Conservation (phyloP, 2,797 vertebrate species). For the Mergus octosetaceus region DNA sequence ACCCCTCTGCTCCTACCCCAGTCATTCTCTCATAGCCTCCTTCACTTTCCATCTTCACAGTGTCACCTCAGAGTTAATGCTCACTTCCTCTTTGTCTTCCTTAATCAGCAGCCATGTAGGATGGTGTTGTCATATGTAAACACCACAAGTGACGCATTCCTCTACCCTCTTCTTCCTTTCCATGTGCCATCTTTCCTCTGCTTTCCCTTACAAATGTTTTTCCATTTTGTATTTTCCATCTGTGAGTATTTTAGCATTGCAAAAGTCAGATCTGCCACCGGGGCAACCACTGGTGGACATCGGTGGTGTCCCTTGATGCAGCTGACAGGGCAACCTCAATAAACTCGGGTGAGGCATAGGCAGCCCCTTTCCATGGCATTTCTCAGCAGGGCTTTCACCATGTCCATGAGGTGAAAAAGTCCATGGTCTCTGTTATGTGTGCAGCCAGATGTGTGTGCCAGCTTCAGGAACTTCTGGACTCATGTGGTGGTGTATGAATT, state of each 20-base stretch:
- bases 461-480: neutral
- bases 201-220: neutral
- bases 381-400: neutral
- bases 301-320: neutral
- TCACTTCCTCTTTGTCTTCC: neutral
- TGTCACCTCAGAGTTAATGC: neutral
- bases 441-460: neutral
- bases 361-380: neutral
- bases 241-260: neutral
- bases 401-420: neutral
- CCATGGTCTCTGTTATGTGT: neutral
- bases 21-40: neutral
- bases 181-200: neutral
- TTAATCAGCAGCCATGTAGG: neutral
- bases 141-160: neutral
- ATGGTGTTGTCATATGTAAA: neutral
- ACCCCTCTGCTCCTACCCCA: neutral
- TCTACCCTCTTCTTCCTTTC: neutral
- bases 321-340: neutral
- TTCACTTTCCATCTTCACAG: neutral
- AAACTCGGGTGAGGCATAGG: neutral
- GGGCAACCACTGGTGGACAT: neutral
- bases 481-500: neutral
- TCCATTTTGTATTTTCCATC: neutral
- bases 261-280: neutral